Evolutionary conservation across 2,113 vertebrate species (phyloP), one percentile per base, ranked within the genome.

Genomic region (Anolis sagrei): DNA sequence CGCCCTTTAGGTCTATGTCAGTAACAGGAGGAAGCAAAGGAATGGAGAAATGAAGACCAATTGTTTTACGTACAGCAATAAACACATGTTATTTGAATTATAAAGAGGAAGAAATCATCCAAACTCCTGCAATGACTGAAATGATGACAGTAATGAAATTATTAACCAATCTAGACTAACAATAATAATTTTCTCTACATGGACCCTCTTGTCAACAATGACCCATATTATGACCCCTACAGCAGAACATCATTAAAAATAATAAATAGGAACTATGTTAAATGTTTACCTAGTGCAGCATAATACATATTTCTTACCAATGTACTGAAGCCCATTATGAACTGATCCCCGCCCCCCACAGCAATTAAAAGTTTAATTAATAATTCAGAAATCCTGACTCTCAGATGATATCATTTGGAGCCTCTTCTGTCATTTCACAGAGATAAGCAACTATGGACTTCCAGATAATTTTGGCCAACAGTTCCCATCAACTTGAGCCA

Each of bases 151-250:
- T 62, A 92, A 85, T 89, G 34, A 90, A 90, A 79, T 90, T 82
- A 92, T 89, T 88, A 91, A 86, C 74, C 75, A 90, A 74, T 87
- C 86, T 73, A 72, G 25, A 89, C 36, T 73, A 88, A 81, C 21
- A 92, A 86, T 64, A 89, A 91, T 87, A 88, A 92, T 91, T 93
- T 91, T 89, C 88, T 82, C 87, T 87, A 2, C 79, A 72, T 84
- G 86, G 51, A 81, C 88, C 68, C 61, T 86, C 73, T 84, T 89
- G 73, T 77, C 1, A 0, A 84, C 86, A 90, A 39, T 75, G 78
- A 89, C 79, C 62, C 89, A 7, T 70, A 91, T 83, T 83, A 87
- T 73, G 89, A 93, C 29, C 72, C 82, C 73, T 21, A 7, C 66
- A 86, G 85, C 0, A 1, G 32, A 58, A 81, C 89, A 81, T 91